These are phyloP conservation scores for Cosmorhoe ocellata DNA, from an alignment of 2,888 invertebrate genomes.

Conservation along the genomic window DNA sequence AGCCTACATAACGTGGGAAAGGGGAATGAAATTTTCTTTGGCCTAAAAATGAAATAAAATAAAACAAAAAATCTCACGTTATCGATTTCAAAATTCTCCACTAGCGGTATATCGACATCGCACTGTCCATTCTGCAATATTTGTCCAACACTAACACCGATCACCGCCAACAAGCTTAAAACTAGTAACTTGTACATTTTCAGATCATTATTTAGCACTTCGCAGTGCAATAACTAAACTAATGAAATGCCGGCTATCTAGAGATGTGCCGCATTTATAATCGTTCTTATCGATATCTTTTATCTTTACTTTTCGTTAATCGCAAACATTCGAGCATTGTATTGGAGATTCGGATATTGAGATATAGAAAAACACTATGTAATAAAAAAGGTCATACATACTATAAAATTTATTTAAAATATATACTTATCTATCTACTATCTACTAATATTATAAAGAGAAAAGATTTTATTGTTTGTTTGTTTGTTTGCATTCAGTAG, in stretches of 20 bases:
- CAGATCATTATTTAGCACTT: slow-evolving; percentile 50
- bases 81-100: slow-evolving; percentile 42
- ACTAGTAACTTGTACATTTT: slow-evolving; percentile 56
- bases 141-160: slow-evolving; percentile 54
- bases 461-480: no score
- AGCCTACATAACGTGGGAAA: no score
- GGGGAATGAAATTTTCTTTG: no score
- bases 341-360: not conserved
- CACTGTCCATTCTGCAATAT: slow-evolving; percentile 61
- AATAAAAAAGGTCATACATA: no score
- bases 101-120: slow-evolving; percentile 40
- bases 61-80: slow-evolving; percentile 42
- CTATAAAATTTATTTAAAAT: no score
- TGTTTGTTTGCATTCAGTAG: no score
- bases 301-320: slow-evolving; percentile 26
- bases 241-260: slow-evolving; percentile 50
- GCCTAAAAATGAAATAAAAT: no score
- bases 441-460: no score
- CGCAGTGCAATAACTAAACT: slow-evolving; percentile 48
- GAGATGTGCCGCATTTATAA: slow-evolving; percentile 54
- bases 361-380: not conserved
- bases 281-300: slow-evolving; percentile 49
- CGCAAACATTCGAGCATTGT: slow-evolving; percentile 16
- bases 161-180: slow-evolving; percentile 49
- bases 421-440: no score